phyloP scores from a whole-genome alignment of 2,888 invertebrate species.

The Drosophila atripex region DNA sequence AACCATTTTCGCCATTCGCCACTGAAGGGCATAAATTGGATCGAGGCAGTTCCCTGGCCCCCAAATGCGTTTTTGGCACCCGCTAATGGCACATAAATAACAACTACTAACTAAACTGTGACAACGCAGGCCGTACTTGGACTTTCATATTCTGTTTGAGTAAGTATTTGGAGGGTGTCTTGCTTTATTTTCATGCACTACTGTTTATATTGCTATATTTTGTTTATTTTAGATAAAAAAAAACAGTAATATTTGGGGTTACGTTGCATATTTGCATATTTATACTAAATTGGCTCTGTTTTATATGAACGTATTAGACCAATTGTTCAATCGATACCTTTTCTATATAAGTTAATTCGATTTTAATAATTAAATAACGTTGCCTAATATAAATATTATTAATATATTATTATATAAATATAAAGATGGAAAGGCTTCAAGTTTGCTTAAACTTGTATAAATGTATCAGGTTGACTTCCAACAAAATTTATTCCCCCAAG shows the following conservation, averaged over 20 bases:
- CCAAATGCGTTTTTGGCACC: constrained; percentile 58
- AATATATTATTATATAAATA: too few species aligned
- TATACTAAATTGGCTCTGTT: too few species aligned
- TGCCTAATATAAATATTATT: too few species aligned
- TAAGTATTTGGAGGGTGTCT: neutral
- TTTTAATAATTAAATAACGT: too few species aligned
- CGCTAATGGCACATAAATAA: constrained; percentile 72
- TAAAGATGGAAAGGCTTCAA: too few species aligned
- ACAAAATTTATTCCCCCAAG: neutral
- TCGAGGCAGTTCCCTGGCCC: constrained; percentile 16
- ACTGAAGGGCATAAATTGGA: constrained; percentile 57
- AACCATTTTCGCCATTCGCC: constrained; percentile 44
- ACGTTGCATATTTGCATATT: too few species aligned
- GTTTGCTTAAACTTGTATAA: neutral
- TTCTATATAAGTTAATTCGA: too few species aligned
- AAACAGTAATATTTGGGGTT: too few species aligned
- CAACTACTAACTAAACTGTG: constrained; percentile 65
- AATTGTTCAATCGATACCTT: too few species aligned
- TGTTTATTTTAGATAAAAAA: too few species aligned
- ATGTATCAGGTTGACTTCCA: neutral
- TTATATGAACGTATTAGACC: too few species aligned
- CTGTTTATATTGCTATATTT: too few species aligned
- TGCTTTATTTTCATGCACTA: neutral
- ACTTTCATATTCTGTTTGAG: neutral
- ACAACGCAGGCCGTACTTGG: constrained; percentile 31